phyloP scores from a whole-genome alignment of 2,888 invertebrate genomes.

The Gryllus longicercus region DNA sequence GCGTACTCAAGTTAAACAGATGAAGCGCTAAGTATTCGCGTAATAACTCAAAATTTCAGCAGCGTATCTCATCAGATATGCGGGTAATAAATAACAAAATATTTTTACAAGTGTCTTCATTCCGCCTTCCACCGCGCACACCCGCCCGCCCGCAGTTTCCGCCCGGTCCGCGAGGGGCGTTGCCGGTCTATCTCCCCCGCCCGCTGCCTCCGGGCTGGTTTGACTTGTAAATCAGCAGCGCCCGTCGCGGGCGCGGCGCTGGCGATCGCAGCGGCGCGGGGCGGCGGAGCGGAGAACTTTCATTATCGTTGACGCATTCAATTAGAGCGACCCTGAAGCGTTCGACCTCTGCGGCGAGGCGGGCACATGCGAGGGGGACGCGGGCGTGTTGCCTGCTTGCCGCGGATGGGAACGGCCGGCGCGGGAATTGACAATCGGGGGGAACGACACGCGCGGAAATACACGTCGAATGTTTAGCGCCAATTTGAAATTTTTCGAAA shows the following conservation, averaged over 20 bases:
- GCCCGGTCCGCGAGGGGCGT: too few species aligned
- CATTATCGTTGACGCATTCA: slow-evolving; percentile 10
- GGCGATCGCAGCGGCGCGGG: not conserved
- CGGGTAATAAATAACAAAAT: not conserved
- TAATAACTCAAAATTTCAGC: slow-evolving; percentile 1
- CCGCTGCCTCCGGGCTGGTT: not conserved
- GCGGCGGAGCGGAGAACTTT: not conserved
- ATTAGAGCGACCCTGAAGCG: not conserved
- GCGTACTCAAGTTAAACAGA: not conserved
- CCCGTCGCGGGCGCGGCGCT: not conserved
- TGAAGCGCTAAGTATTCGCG: not conserved
- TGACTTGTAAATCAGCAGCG: slow-evolving; percentile 17
- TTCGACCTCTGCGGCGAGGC: too few species aligned
- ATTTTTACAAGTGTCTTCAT: not conserved
- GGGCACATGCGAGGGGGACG: too few species aligned
- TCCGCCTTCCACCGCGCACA: not conserved
- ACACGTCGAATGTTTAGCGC: too few species aligned
- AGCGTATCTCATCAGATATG: not conserved
- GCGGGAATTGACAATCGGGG: too few species aligned
- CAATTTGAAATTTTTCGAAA: too few species aligned
- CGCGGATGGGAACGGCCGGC: too few species aligned
- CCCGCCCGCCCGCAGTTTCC: too few species aligned
- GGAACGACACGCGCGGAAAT: too few species aligned
- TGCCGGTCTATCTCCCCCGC: too few species aligned
- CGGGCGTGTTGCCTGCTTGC: too few species aligned